Evolutionary conservation across 2,888 invertebrate species (phyloP).

Genomic region (Agrotis ipsilon): DNA sequence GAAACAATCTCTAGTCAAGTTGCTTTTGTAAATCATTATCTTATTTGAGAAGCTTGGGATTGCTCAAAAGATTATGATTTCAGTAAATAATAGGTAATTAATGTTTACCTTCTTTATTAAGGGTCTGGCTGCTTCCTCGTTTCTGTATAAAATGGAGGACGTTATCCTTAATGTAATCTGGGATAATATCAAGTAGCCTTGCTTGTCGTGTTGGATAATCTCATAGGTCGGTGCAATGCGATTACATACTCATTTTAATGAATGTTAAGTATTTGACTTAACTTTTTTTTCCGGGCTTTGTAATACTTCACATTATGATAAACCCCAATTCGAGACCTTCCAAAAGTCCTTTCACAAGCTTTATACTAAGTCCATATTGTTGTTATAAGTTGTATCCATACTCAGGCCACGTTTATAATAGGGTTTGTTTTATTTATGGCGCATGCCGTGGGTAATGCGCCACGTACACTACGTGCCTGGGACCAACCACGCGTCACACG

Average conservation of each 20-base stretch:
- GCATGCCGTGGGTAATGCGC: slow-evolving; percentile 49
- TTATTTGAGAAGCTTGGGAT: slow-evolving; percentile 54
- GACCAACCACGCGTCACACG: slow-evolving; percentile 24
- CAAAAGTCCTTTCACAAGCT: slow-evolving; percentile 17
- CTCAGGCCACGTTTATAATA: slow-evolving; percentile 53
- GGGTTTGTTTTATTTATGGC: slow-evolving; percentile 65
- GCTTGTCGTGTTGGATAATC: slow-evolving; percentile 30
- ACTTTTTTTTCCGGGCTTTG: too few relatives aligned
- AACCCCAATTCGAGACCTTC: slow-evolving; percentile 21
- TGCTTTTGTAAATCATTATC: slow-evolving; percentile 56
- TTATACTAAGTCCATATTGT: slow-evolving; percentile 29
- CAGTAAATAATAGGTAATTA: slow-evolving; percentile 60
- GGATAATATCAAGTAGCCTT: slow-evolving; percentile 32
- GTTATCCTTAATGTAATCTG: slow-evolving; percentile 38
- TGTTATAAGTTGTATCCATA: slow-evolving; percentile 51
- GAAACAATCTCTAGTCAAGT: slow-evolving; percentile 50
- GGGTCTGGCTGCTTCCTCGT: slow-evolving; percentile 23
- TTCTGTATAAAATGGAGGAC: slow-evolving; percentile 35
- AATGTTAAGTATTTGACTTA: too few relatives aligned
- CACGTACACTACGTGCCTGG: slow-evolving; percentile 54
- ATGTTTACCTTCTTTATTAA: slow-evolving; percentile 51
- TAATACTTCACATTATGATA: slow-evolving; percentile 4
- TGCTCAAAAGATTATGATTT: slow-evolving; percentile 54
- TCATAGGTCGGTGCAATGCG: background rate
- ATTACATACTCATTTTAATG: background rate